Base-by-base conservation (phyloP, 2,113 vertebrate species). In the Malaclemys terrapin region DNA sequence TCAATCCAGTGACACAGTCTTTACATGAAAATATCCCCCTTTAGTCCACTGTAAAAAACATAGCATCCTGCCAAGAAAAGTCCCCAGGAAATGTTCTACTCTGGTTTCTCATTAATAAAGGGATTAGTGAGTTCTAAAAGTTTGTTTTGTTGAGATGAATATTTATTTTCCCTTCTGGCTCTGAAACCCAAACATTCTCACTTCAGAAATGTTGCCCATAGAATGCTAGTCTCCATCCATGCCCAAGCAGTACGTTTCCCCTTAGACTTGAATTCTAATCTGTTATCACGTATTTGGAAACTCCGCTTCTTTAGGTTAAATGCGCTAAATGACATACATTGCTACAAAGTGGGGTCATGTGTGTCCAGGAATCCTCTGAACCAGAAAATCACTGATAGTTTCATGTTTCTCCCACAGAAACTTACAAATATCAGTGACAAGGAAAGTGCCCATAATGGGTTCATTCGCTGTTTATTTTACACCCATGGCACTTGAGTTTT, bases 51-150 rank as follows among this genome's bases (percentile, higher is more conserved):
- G 1, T 0, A 22, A 88, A 95, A 89, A 50, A 24, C 56, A 38
- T 79, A 80, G 47, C 8, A 84, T 86, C 27, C 53, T 2, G 80
- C 85, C 92, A 94, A 89, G 79, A 83, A 93, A 94, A 93, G 91
- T 59, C 95, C 91, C 92, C 91, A 86, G 50, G 80, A 75, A 79
- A 50, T 42, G 53, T 90, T 57, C 84, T 84, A 1, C 35, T 20
- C 49, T 92, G 57, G 6, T 50, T 96, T 88, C 84, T 82, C 86
- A 49, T 81, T 85, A 85, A 84, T 65, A n/a, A 75, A 14, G 54
- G 82, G 42, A 75, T 35, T 82, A 93, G 75, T 25, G 72, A 81
- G 2, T 1, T 79, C 84, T 84, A 57, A 3, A 83, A 95, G 80
- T 24, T 8, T 85, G 76, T 83, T 96, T 93, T 17, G 0, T 50